These are phyloP conservation scores for Orussus abietinus DNA, from an alignment of 1,140 invertebrate species.

Conservation along the genomic window DNA sequence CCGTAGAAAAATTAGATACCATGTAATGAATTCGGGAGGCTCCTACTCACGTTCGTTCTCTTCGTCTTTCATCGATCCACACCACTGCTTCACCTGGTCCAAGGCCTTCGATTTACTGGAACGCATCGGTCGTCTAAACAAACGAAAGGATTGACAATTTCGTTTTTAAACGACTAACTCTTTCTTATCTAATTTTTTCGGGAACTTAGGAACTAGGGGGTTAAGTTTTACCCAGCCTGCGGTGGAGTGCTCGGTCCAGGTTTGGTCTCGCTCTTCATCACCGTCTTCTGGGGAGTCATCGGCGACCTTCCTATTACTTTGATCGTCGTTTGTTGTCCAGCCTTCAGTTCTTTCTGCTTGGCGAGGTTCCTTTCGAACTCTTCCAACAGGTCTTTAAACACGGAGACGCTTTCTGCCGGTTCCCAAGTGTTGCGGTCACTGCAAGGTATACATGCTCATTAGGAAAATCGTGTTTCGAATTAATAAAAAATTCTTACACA, in stretches of 20 bases:
- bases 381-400: constrained; percentile 70
- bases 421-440: constrained; percentile 79
- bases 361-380: constrained; percentile 76
- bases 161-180: no score
- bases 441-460: constrained; percentile 20
- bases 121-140: constrained; percentile 63
- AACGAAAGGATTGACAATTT: no score
- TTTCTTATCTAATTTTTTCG: no score
- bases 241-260: constrained; percentile 45
- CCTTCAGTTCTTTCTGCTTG: constrained; percentile 68
- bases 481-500: constrained; percentile 13
- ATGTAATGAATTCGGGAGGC: not conserved
- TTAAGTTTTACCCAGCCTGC: constrained; percentile 40
- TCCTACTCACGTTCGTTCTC: constrained; percentile 46
- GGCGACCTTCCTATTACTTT: constrained; percentile 8
- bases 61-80: constrained; percentile 64
- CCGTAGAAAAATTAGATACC: constrained; percentile 1
- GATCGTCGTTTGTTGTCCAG: constrained; percentile 39
- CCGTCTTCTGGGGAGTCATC: constrained; percentile 28
- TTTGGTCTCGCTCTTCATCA: constrained; percentile 39
- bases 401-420: constrained; percentile 66
- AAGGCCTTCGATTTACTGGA: constrained; percentile 77
- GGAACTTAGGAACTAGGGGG: no score
- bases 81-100: constrained; percentile 82
- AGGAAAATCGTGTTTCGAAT: constrained; percentile 8